phyloP scores from a whole-genome alignment of 2,113 vertebrate genomes.

The Illadopsis cleaveri region DNA sequence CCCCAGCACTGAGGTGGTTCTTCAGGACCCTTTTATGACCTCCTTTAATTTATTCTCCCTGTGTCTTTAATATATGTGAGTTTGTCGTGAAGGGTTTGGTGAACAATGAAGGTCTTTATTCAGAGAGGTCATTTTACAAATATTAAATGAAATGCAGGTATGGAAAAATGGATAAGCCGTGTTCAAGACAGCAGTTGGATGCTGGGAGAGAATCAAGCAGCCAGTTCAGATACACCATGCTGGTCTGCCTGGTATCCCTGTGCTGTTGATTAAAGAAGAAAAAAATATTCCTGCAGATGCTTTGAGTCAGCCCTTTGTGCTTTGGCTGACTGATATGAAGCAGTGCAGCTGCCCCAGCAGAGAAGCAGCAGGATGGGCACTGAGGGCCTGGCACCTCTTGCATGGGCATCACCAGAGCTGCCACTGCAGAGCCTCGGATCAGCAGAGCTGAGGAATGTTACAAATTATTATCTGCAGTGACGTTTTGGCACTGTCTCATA shows the following conservation, averaged over 20 bases:
- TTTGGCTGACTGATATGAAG: background rate
- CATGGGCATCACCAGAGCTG: background rate
- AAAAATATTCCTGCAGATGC: background rate
- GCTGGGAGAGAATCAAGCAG: background rate
- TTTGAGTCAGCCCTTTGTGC: background rate
- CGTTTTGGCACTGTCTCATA: background rate
- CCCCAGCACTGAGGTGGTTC: background rate
- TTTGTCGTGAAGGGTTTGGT: background rate
- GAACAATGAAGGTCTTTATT: background rate
- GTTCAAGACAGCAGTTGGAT: background rate
- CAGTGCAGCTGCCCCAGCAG: background rate
- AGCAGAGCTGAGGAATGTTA: background rate
- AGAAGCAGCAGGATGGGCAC: background rate
- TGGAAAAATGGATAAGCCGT: background rate
- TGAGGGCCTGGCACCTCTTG: background rate
- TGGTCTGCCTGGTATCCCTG: background rate
- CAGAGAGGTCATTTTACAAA: background rate
- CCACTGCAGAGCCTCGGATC: background rate
- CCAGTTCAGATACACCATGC: background rate
- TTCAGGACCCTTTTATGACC: background rate
- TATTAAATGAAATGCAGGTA: background rate
- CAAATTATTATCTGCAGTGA: background rate
- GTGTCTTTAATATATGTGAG: background rate
- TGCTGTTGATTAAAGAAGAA: background rate
- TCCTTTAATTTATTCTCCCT: background rate